A percentile compares a stretch with the other conserved stretches of the same genome.
Conservation (phyloP, 2,888 invertebrate genomes). For the Conistra vaccinii region DNA sequence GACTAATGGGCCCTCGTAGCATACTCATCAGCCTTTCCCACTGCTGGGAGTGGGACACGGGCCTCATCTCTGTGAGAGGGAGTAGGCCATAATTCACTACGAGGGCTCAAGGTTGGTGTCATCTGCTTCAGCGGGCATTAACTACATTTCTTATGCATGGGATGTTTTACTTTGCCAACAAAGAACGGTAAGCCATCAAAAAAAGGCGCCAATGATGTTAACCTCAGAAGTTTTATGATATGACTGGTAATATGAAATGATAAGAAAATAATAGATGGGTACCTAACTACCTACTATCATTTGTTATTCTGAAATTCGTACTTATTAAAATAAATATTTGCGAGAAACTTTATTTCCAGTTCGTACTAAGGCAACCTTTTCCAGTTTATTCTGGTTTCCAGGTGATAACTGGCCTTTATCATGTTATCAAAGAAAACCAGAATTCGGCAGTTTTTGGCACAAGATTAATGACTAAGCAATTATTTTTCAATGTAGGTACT, state of each 20-base stretch:
- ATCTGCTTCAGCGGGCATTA: background rate
- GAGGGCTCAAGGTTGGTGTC: background rate
- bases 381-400: conserved; percentile 10
- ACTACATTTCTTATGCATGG: background rate
- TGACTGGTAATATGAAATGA: conserved; percentile 1
- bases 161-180: background rate
- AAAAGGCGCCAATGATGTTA: background rate
- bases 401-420: conserved; percentile 12
- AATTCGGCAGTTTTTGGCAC: conserved; percentile 12
- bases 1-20: background rate
- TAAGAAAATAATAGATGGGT: background rate
- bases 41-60: background rate
- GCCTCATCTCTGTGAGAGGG: too few relatives aligned
- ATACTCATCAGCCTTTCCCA: background rate
- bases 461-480: conserved; percentile 14
- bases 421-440: conserved; percentile 18
- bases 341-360: conserved; percentile 1
- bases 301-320: background rate
- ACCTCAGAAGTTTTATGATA: background rate
- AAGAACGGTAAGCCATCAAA: background rate
- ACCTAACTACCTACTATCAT: too few relatives aligned
- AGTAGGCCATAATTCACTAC: background rate
- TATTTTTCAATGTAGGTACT: conserved; percentile 6
- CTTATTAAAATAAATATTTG: background rate
- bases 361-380: background rate